Evolutionary conservation across 2,113 vertebrate genomes (phyloP).

Genomic region (Bos javanicus): DNA sequence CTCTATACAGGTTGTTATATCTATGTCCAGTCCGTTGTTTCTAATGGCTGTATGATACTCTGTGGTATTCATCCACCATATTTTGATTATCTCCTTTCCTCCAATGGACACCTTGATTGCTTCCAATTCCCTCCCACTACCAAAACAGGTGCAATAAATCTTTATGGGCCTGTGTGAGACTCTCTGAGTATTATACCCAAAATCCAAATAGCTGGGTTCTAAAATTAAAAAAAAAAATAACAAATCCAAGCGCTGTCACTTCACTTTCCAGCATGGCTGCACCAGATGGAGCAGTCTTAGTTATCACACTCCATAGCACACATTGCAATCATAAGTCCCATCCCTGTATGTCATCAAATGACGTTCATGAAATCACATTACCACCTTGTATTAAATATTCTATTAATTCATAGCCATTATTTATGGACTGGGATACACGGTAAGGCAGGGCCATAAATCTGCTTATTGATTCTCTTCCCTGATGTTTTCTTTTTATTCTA

Average conservation of each 20-base stretch:
- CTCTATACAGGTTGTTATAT: background rate
- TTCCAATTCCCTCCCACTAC: background rate
- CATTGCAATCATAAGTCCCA: background rate
- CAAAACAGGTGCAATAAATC: background rate
- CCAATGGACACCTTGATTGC: background rate
- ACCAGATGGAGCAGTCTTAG: background rate
- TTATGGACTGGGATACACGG: background rate
- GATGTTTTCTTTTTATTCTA: background rate
- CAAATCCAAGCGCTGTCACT: background rate
- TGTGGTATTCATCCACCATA: background rate
- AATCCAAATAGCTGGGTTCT: background rate
- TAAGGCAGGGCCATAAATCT: background rate
- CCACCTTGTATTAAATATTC: background rate
- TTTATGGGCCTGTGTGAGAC: background rate
- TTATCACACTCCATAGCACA: background rate
- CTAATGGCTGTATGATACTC: background rate
- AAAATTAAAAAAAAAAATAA: background rate
- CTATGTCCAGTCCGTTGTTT: background rate
- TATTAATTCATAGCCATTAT: background rate
- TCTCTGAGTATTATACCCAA: background rate
- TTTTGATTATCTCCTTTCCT: background rate
- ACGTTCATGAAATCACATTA: background rate
- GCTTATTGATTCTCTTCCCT: background rate
- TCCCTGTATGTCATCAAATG: background rate
- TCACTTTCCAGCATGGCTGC: background rate